Evolutionary conservation across 1,140 invertebrate genomes (phyloP).

Genomic region (Octopus bimaculoides): DNA sequence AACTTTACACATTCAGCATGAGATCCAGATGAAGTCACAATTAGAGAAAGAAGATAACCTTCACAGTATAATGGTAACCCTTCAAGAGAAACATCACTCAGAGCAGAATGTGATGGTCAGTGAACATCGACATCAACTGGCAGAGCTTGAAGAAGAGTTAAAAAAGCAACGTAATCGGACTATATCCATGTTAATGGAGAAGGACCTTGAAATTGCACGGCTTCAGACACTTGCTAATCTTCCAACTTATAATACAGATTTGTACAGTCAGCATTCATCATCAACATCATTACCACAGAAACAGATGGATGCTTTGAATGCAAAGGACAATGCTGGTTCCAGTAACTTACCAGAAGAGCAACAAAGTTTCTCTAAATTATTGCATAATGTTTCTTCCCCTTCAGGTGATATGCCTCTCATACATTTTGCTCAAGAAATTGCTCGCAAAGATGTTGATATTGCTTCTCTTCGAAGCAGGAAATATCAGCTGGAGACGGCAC

Average conservation of each 20-base stretch:
- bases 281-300: neutral
- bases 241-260: slow-evolving; percentile 15
- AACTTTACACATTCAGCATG: slow-evolving; percentile 42
- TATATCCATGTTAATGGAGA: slow-evolving; percentile 73
- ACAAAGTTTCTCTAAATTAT: slow-evolving; percentile 39
- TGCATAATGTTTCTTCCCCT: slow-evolving; percentile 32
- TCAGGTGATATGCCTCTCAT: slow-evolving; percentile 66
- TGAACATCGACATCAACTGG: slow-evolving; percentile 64
- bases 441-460: slow-evolving; percentile 77
- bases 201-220: slow-evolving; percentile 74
- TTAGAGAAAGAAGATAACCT: slow-evolving; percentile 41
- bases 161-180: slow-evolving; percentile 76
- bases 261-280: slow-evolving; percentile 20
- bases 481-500: slow-evolving; percentile 67
- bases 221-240: slow-evolving; percentile 55
- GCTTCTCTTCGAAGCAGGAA: slow-evolving; percentile 71
- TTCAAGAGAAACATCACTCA: slow-evolving; percentile 62
- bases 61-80: slow-evolving; percentile 38
- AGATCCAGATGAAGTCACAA: slow-evolving; percentile 61
- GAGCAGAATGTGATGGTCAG: slow-evolving; percentile 57
- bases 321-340: slow-evolving; percentile 15
- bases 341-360: slow-evolving; percentile 33
- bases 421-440: slow-evolving; percentile 80
- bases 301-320: neutral
- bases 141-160: slow-evolving; percentile 72